Conservation (phyloP, 2,888 invertebrate genomes). For the Alentia gelatinosa region DNA sequence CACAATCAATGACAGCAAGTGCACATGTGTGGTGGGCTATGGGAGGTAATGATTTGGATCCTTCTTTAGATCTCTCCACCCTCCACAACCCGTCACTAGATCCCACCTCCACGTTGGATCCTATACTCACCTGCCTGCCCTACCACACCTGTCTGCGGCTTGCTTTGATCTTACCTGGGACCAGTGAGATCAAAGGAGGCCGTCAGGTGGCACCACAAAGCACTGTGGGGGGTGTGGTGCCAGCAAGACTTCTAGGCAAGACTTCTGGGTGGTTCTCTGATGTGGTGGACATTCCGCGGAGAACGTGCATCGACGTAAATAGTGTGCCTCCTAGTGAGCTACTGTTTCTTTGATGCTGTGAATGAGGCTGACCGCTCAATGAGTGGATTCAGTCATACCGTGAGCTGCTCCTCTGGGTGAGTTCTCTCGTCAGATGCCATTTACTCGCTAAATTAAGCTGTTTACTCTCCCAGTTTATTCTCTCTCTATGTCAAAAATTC, state of each 20-base stretch:
- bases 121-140: not conserved
- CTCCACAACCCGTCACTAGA: not conserved
- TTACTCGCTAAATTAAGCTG: too few species aligned
- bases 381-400: not conserved
- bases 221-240: not conserved
- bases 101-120: not conserved
- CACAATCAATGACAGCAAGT: not conserved
- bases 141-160: not conserved
- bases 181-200: not conserved
- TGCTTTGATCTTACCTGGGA: slow-evolving; percentile 20
- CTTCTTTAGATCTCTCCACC: not conserved
- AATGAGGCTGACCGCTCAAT: not conserved
- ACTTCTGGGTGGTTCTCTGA: slow-evolving; percentile 11
- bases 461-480: too few species aligned
- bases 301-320: not conserved
- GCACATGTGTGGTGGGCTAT: not conserved
- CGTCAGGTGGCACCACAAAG: not conserved
- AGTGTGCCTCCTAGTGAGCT: not conserved
- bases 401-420: not conserved
- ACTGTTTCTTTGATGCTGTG: not conserved
- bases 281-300: not conserved
- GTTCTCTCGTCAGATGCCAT: too few species aligned
- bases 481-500: too few species aligned
- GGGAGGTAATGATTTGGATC: not conserved
- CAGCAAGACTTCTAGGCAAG: slow-evolving; percentile 18